Percentiles rank a stretch among this genome's conserved stretches.
Evolutionary conservation across 1,140 invertebrate genomes (phyloP).

Genomic region (Hirudo medicinalis): DNA sequence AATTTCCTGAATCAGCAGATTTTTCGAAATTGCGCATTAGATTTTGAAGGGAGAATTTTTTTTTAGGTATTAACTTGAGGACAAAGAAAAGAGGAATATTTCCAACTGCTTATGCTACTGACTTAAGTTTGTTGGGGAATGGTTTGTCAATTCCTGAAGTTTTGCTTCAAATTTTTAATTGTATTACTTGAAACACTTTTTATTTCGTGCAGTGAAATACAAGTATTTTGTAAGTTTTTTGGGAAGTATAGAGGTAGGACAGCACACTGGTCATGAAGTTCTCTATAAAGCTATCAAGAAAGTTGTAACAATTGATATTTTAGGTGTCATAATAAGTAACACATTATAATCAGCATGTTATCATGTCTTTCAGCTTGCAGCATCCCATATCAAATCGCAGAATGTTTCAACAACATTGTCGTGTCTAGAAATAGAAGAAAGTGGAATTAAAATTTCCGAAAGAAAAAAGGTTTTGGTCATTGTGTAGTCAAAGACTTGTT

Average conservation of each 20-base stretch:
- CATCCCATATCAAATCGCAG: slow-evolving; percentile 26
- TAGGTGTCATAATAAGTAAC: not conserved
- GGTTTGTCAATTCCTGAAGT: slow-evolving; percentile 66
- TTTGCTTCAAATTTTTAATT: slow-evolving; percentile 46
- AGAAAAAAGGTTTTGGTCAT: slow-evolving; percentile 44
- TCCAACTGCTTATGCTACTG: slow-evolving; percentile 86
- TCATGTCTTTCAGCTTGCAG: slow-evolving; percentile 26
- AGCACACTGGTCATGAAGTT: slow-evolving; percentile 65
- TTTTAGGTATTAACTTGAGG: slow-evolving; percentile 72
- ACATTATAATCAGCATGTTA: not conserved
- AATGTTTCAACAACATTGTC: slow-evolving; percentile 30
- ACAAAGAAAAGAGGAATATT: slow-evolving; percentile 86
- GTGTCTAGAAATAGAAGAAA: slow-evolving; percentile 80
- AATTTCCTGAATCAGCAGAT: not conserved
- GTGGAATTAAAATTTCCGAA: slow-evolving; percentile 77
- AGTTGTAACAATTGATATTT: slow-evolving; percentile 29
- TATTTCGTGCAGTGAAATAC: not conserved
- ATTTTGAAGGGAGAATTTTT: not conserved
- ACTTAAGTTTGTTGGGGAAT: slow-evolving; percentile 84
- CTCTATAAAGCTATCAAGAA: slow-evolving; percentile 48
- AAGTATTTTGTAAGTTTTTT: slow-evolving; percentile 77
- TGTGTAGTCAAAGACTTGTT: not conserved
- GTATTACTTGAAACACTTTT: not conserved
- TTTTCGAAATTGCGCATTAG: not conserved
- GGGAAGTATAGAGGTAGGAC: slow-evolving; percentile 82